These are phyloP conservation scores for Connochaetes taurinus DNA, from an alignment of 2,113 vertebrate species.

Conservation along the genomic window DNA sequence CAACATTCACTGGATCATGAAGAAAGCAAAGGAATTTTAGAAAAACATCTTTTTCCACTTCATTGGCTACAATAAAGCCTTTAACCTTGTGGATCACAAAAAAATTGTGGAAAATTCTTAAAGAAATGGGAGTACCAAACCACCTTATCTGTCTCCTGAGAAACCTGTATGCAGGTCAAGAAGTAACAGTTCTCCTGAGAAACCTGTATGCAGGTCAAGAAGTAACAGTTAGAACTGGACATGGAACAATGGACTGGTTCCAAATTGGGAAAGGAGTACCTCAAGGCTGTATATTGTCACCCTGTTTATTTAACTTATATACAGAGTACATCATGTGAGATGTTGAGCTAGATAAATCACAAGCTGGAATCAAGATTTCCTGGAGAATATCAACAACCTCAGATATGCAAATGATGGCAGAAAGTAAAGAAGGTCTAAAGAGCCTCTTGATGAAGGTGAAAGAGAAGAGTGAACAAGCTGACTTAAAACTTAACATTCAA, in stretches of 20 bases:
- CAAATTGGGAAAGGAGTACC: neutral
- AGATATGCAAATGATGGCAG: neutral
- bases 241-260: neutral
- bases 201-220: neutral
- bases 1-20: neutral
- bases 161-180: neutral
- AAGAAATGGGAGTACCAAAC: neutral
- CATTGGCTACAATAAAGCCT: neutral
- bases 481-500: neutral
- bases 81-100: neutral
- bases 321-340: neutral
- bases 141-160: neutral
- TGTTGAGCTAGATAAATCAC: neutral
- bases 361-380: neutral
- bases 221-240: neutral
- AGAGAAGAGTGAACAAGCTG: neutral
- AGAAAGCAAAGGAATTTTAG: neutral
- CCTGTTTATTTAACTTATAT: neutral
- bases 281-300: neutral
- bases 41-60: neutral
- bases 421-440: neutral
- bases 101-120: neutral
- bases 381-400: neutral
- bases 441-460: neutral
- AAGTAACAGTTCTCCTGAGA: neutral